Evolutionary conservation across 2,888 invertebrate genomes (phyloP).

Genomic region (Eristalinus aeneus): DNA sequence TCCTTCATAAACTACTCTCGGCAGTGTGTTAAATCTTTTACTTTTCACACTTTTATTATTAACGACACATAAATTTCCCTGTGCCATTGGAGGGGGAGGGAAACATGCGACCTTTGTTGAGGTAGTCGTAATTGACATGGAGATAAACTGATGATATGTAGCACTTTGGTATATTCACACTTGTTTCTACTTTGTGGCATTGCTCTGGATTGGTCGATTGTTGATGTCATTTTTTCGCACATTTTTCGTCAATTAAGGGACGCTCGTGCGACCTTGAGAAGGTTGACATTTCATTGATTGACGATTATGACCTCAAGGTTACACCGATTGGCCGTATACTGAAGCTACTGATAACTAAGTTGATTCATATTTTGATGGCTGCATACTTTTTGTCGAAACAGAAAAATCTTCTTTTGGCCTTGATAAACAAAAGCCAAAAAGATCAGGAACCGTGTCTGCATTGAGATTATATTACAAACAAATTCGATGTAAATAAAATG

Average conservation of each 20-base stretch:
- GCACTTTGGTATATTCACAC: background rate
- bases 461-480: no score
- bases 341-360: no score
- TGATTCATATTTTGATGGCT: no score
- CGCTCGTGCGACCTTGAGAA: conserved; percentile 8
- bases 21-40: conserved; percentile 49
- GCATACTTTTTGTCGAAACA: no score
- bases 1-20: conserved; percentile 37
- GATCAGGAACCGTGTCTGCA: no score
- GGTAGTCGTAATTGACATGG: conserved; percentile 20
- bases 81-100: conserved; percentile 8
- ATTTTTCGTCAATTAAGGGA: background rate
- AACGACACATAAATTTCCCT: conserved; percentile 16
- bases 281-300: background rate
- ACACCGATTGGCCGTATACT: background rate
- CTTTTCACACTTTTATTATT: conserved; percentile 50
- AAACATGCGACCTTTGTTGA: conserved; percentile 42
- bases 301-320: background rate
- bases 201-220: background rate
- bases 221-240: conserved; percentile 16
- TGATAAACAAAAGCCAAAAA: no score
- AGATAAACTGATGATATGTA: conserved; percentile 26
- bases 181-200: background rate
- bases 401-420: no score
- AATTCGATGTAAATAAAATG: no score